Base-by-base conservation (phyloP, 2,113 vertebrate species). In the Puma concolor region DNA sequence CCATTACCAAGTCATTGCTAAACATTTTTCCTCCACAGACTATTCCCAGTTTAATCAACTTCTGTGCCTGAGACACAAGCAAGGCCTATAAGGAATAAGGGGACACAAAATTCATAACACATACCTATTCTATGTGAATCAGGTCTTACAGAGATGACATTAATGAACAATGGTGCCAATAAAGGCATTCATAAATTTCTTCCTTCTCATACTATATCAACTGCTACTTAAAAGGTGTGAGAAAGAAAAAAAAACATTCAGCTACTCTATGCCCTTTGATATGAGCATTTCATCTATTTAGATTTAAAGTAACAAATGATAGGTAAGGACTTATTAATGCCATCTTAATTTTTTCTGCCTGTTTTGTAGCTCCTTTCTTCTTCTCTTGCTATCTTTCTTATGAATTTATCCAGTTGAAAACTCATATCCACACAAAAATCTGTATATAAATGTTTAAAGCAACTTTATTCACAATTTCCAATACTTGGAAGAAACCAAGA, bases 41-140 rank as follows among this genome's bases (percentile, higher is more conserved):
- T 94, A 69, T 88, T 95, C 54, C 19, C 16, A 83, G 12, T 96
- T 95, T 94, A 95, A 93, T 90, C 52, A 95, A 83, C 21, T 80
- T 88, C 13, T 91, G 48, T 91, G 48, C 41, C n/a, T 87, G 15
- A 92, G 27, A 85, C 38, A 83, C 36, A 94, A 96, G 29, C 31
- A 91, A 66, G 17, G 25, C 36, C 15, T 88, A 31, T 90, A 84
- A 95, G 2, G 48, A 92, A 87, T 44, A 82, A 23, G 4, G 44
- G 7, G 13, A 77, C 4, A 88, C 48, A 88, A 85, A 90, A 15
- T 79, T 94, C 12, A 48, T 74, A 84, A 79, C 64, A 92, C 41
- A 57, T 36, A 80, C 2, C 2, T 29, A 84, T 87, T 83, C 4
- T 33, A 52, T 66, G 36, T 83, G 63, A 87, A 79, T 88, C 50